Conservation (phyloP, 1,140 invertebrate species). For the Drosophila bifasciata region DNA sequence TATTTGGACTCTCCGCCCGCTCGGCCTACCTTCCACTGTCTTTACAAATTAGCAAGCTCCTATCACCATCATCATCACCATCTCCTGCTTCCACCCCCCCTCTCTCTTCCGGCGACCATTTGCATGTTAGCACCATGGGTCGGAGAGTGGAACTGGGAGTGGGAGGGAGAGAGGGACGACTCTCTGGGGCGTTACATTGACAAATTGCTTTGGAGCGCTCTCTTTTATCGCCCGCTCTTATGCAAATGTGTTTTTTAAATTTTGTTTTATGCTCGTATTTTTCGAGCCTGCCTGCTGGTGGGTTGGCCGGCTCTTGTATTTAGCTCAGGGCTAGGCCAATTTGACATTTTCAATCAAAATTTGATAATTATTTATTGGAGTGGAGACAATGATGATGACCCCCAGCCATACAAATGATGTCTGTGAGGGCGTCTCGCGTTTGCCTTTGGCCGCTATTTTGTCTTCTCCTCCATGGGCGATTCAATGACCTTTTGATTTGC, state of each 20-base stretch:
- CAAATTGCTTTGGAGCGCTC: slow-evolving; percentile 60
- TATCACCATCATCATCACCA: slow-evolving; percentile 59
- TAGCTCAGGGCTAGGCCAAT: slow-evolving; percentile 66
- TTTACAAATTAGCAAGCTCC: slow-evolving; percentile 68
- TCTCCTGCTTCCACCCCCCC: slow-evolving; percentile 8
- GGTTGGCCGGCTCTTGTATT: slow-evolving; percentile 36
- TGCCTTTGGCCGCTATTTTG: slow-evolving; percentile 18
- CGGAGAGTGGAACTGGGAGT: neutral
- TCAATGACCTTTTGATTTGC: slow-evolving; percentile 61
- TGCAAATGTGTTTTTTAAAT: slow-evolving; percentile 57
- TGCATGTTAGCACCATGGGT: neutral
- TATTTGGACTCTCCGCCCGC: slow-evolving; percentile 43
- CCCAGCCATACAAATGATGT: slow-evolving; percentile 44
- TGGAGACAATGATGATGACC: slow-evolving; percentile 23
- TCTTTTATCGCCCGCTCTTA: slow-evolving; percentile 62
- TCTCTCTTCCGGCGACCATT: neutral
- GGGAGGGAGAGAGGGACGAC: neutral
- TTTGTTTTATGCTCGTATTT: slow-evolving; percentile 19
- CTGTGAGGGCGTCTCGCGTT: slow-evolving; percentile 19
- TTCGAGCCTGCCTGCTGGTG: slow-evolving; percentile 3
- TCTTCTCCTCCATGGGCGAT: slow-evolving; percentile 24
- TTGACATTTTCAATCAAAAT: slow-evolving; percentile 65
- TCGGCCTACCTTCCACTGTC: slow-evolving; percentile 11
- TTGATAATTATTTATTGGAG: slow-evolving; percentile 57
- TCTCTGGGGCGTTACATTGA: slow-evolving; percentile 67